A percentile compares a stretch with the other conserved stretches of the same genome.
These are phyloP conservation scores for Crax fasciolata DNA, from an alignment of 2,797 vertebrate species.

Conservation along the genomic window DNA sequence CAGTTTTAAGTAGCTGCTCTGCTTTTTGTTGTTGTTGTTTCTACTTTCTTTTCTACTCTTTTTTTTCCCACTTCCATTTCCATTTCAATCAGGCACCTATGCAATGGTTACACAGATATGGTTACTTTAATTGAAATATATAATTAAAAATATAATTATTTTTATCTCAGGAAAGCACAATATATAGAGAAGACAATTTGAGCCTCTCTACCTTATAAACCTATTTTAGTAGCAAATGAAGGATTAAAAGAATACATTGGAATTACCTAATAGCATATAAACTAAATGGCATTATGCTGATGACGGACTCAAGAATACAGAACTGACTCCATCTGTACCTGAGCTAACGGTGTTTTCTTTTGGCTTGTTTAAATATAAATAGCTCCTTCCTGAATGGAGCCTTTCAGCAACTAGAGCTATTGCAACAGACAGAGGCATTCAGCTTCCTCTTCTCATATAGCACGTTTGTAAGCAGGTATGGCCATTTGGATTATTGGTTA, in stretches of 20 bases:
- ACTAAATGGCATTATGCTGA: background rate
- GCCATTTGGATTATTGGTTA: background rate
- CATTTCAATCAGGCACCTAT: slow-evolving; percentile 25
- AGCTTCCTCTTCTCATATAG: background rate
- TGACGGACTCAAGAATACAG: background rate
- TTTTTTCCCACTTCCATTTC: background rate
- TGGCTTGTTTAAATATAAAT: background rate
- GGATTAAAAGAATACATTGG: background rate
- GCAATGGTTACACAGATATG: background rate
- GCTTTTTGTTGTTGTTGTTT: background rate
- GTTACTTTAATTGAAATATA: slow-evolving; percentile 22
- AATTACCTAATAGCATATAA: background rate
- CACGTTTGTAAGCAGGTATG: background rate
- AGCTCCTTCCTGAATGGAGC: background rate
- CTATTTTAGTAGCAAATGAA: background rate
- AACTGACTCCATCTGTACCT: background rate
- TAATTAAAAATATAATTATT: slow-evolving; percentile 30
- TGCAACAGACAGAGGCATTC: background rate
- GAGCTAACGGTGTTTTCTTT: background rate
- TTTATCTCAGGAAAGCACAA: slow-evolving; percentile 30
- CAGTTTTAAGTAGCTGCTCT: slow-evolving; percentile 53
- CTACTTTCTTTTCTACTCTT: background rate
- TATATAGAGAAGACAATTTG: background rate
- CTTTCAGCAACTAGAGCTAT: background rate
- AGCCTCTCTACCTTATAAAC: slow-evolving; percentile 17